phyloP scores from a whole-genome alignment of 37 sponge, comb jelly and placozoan species.

The Trichoplax adhaerens region DNA sequence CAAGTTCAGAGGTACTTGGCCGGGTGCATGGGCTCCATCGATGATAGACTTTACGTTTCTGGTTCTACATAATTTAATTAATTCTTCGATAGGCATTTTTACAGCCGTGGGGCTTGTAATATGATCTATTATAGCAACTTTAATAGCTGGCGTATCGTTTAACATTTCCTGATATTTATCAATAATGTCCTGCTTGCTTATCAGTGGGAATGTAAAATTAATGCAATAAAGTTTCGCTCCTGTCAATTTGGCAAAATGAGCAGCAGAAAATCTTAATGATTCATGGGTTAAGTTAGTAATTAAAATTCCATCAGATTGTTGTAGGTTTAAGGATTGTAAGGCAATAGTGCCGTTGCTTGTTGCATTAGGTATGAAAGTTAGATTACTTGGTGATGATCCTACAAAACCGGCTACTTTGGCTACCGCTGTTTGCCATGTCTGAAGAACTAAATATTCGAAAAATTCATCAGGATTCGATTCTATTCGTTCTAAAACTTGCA shows the following conservation, averaged over 20 bases:
- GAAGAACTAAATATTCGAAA: conserved; percentile 6
- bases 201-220: conserved; percentile 10
- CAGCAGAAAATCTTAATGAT: conserved; percentile 16
- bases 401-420: conserved; percentile 19
- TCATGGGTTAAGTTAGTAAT: conserved; percentile 18
- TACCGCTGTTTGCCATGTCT: neutral
- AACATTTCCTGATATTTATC: conserved; percentile 12
- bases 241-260: conserved; percentile 5
- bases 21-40: conserved; percentile 87
- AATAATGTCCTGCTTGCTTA: conserved; percentile 11
- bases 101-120: conserved; percentile 34
- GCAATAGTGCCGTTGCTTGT: conserved; percentile 21
- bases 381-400: conserved; percentile 1
- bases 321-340: conserved; percentile 13
- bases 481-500: neutral
- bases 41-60: conserved; percentile 55
- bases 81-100: conserved; percentile 33
- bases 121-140: conserved; percentile 34
- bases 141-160: conserved; percentile 8
- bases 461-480: conserved; percentile 26
- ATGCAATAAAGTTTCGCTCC: conserved; percentile 13
- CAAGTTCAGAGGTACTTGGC: conserved; percentile 45
- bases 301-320: conserved; percentile 16
- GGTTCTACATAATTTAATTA: conserved; percentile 19
- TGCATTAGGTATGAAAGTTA: conserved; percentile 38